Evolutionary conservation across 1,140 invertebrate species (phyloP), one percentile per base, ranked within the genome.

Genomic region (Cyclargus thomasi): DNA sequence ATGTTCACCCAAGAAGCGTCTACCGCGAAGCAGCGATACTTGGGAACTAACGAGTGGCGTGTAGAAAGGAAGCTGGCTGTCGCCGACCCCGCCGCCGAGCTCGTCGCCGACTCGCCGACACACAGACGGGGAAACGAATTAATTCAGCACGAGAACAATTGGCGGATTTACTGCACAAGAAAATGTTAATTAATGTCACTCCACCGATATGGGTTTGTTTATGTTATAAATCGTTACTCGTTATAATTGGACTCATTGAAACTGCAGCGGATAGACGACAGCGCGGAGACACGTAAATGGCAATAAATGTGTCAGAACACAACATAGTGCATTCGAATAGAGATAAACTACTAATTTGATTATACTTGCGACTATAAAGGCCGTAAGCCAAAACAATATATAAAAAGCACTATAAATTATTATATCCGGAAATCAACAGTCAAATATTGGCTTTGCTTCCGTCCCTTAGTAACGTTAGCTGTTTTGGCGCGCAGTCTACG

Each of bases 31-130:
- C 77, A 73, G 63, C 71, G 81, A 69, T 74, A 74, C 76, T 80
- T 70, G 70, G 77, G 68, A 67, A 86, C 81, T 86, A 81, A 68
- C 70, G 67, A 66, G 70, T 79, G 83, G 69, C 70, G 67, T 67
- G 70, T 79, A 85, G 81, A 83, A 79, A 83, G 78, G 78, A 67
- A 72, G 75, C 74, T 69, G 67, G 69, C 65, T 71, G 68, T 66
- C 67, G 69, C 65, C 72, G 74, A 74, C 81, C 78, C 77, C 77
- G 74, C 76, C 77, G 71, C 70, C 53, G 55, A 53, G 63, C 68
- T 65, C 16, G 53, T 47, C 14, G 39, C 10, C 39, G 4, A 20
- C 53, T 5, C 18, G 16, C 53, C 53, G 47, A 18, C 53, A 20
- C 16, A 55, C n/a, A 7, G 20, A 59, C 17, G 55, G 55, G 55